phyloP scores from a whole-genome alignment of 2,888 invertebrate species.

The Nesidiocoris tenuis region DNA sequence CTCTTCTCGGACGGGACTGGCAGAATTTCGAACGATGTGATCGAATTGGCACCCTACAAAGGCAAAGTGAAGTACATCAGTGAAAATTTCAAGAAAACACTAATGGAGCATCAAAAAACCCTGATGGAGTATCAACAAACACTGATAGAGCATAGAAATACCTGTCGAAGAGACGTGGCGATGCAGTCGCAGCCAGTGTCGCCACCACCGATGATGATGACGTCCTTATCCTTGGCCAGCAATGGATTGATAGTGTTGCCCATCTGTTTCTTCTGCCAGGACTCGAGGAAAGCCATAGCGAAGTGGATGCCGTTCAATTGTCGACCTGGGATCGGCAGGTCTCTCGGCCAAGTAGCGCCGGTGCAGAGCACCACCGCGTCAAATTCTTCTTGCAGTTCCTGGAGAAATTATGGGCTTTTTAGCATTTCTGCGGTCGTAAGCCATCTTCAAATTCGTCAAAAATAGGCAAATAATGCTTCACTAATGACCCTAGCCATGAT shows the following conservation, averaged over 20 bases:
- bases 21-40: constrained; percentile 95
- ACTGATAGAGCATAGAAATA: too few relatives aligned
- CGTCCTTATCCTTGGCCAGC: constrained; percentile 88
- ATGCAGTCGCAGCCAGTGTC: constrained; percentile 98
- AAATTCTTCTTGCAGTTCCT: constrained; percentile 61
- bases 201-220: constrained; percentile 87
- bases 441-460: too few relatives aligned
- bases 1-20: constrained; percentile 83
- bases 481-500: too few relatives aligned
- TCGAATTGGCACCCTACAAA: constrained; percentile 80
- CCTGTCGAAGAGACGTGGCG: constrained; percentile 86
- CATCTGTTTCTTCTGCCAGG: constrained; percentile 92
- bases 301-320: constrained; percentile 91
- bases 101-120: not conserved
- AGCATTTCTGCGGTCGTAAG: not conserved
- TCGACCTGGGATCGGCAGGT: constrained; percentile 80
- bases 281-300: constrained; percentile 96
- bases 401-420: too few relatives aligned
- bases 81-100: too few relatives aligned
- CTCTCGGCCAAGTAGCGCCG: constrained; percentile 96
- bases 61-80: not conserved
- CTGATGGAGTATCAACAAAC: too few relatives aligned
- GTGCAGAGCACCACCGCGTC: constrained; percentile 88
- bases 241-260: constrained; percentile 64
- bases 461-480: too few relatives aligned